These are phyloP conservation scores for Sanderia malayensis DNA, from an alignment of 30 jellyfish, hydroid and myxozoan species.

Conservation along the genomic window DNA sequence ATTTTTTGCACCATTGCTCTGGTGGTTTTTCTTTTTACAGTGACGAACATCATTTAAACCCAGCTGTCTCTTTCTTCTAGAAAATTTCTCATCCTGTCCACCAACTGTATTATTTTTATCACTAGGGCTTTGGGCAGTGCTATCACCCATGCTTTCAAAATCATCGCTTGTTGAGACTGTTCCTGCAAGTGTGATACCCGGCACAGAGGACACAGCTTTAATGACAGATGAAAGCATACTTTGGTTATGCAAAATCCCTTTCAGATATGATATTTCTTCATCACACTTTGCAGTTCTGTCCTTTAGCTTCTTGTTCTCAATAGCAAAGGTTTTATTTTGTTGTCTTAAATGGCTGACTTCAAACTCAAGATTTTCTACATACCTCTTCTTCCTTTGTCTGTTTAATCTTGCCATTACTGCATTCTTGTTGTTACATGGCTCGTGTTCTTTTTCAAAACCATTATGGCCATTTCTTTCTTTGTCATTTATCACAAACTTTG, in stretches of 20 bases:
- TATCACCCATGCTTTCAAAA: neutral
- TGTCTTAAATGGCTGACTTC: slow-evolving; percentile 64
- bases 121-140: neutral
- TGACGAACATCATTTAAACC: neutral
- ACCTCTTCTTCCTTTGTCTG: slow-evolving; percentile 75
- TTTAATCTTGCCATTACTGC: slow-evolving; percentile 84
- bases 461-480: neutral
- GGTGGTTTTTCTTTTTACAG: neutral
- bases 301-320: slow-evolving; percentile 40
- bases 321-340: slow-evolving; percentile 39
- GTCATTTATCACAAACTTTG: neutral
- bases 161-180: slow-evolving; percentile 12
- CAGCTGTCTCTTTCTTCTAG: neutral
- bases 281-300: slow-evolving; percentile 19
- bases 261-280: slow-evolving; percentile 55
- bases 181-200: slow-evolving; percentile 53
- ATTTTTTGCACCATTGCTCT: neutral
- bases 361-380: slow-evolving; percentile 65
- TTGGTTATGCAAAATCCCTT: slow-evolving; percentile 51
- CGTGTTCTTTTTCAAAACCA: neutral
- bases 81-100: neutral
- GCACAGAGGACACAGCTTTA: slow-evolving; percentile 63
- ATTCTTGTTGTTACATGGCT: slow-evolving; percentile 49
- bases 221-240: slow-evolving; percentile 74
- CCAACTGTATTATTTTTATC: neutral